Conservation (phyloP, 2,797 vertebrate species). For the Lerista edwardsae region DNA sequence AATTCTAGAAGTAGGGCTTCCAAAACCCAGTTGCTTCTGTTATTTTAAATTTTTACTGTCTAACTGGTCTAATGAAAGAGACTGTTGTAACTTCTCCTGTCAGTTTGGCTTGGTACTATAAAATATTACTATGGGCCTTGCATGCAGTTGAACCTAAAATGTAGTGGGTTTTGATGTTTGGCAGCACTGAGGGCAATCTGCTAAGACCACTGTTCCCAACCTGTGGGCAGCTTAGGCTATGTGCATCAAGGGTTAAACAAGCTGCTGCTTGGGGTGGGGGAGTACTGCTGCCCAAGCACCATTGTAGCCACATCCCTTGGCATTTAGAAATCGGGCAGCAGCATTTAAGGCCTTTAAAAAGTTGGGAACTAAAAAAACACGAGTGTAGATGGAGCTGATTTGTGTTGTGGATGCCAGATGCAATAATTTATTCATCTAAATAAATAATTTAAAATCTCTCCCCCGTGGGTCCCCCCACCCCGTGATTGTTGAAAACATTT, state of each 20-base stretch:
- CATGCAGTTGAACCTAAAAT: not conserved
- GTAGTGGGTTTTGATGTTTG: not conserved
- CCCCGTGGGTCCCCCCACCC: too few species aligned
- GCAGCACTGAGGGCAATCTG: not conserved
- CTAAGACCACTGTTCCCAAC: too few species aligned
- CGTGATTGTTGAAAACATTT: not conserved
- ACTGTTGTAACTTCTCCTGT: not conserved
- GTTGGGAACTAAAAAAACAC: too few species aligned
- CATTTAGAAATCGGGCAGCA: too few species aligned
- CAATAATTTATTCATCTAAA: conserved; percentile 7
- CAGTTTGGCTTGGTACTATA: not conserved
- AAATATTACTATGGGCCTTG: not conserved
- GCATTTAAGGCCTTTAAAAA: too few species aligned
- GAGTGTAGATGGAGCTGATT: not conserved
- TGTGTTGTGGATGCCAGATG: not conserved
- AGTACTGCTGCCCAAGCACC: too few species aligned
- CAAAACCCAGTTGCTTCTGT: not conserved
- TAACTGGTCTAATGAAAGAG: not conserved
- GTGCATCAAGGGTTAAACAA: too few species aligned
- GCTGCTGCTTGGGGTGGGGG: too few species aligned
- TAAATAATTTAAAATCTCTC: conserved; percentile 41
- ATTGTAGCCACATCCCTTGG: too few species aligned
- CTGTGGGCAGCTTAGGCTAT: too few species aligned
- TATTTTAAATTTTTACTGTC: not conserved
- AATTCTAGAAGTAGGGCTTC: too few species aligned